Conservation (phyloP, 1,140 invertebrate genomes). For the Rhyzopertha dominica region DNA sequence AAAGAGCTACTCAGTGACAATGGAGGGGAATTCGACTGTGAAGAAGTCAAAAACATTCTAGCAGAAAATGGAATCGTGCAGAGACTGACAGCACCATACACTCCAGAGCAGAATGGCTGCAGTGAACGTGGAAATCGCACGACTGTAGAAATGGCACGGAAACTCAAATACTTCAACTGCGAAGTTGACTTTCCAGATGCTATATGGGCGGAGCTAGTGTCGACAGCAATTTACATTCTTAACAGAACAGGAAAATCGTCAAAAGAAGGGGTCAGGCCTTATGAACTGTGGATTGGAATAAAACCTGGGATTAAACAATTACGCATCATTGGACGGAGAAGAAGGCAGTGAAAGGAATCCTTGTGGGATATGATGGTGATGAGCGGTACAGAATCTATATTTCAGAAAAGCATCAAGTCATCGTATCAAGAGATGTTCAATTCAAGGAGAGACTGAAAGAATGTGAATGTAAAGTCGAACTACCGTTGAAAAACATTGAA, state of each 20-base stretch:
- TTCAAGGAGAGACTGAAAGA: too few species aligned
- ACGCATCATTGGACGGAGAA: too few species aligned
- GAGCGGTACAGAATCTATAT: too few species aligned
- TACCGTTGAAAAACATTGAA: too few species aligned
- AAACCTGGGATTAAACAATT: conserved; percentile 16
- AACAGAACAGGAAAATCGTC: conserved; percentile 35
- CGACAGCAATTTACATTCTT: conserved; percentile 30
- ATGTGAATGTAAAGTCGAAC: too few species aligned
- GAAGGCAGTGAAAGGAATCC: too few species aligned
- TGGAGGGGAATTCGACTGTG: conserved; percentile 38
- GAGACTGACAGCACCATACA: conserved; percentile 35
- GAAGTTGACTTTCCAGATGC: conserved; percentile 20
- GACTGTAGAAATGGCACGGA: conserved; percentile 40
- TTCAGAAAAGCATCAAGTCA: too few species aligned
- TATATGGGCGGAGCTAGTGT: conserved; percentile 36
- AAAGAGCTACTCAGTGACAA: too few species aligned
- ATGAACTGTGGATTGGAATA: conserved; percentile 28
- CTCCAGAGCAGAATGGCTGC: conserved; percentile 44
- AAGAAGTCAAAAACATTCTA: conserved; percentile 29
- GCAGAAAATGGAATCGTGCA: conserved; percentile 31
- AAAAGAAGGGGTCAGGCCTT: conserved; percentile 27
- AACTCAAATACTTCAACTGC: conserved; percentile 37
- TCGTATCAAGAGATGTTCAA: too few species aligned
- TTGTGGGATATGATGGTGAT: too few species aligned
- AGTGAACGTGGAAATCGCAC: conserved; percentile 43